Base-by-base conservation (phyloP, 2,797 vertebrate species). In the Tangara arthus region DNA sequence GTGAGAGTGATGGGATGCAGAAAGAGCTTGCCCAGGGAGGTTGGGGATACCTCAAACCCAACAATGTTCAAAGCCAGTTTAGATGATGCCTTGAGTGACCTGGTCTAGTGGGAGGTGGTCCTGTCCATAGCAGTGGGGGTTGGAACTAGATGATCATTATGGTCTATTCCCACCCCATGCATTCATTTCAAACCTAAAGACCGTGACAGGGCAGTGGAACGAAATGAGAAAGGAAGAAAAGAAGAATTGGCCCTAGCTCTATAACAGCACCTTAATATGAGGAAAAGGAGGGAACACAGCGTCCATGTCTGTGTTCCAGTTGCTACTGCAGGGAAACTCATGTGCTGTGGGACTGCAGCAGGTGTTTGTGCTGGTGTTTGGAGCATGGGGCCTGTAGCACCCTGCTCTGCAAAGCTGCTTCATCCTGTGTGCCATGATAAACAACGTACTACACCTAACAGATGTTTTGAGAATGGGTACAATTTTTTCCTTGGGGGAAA, bases 251-350 rank as follows among this genome's bases (percentile, higher is more conserved):
- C 5, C 7, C 2, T 7, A 9, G 8, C 6, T 60, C 17, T 32
- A 4, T 23, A 41, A 69, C 9, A 77, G 9, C 26, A 15, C 6
- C n/a, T 46, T 23, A 52, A 37, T 28, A 4, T 17, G 64, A 76
- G 50, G 8, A 26, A 32, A 61, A 61, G 28, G 53, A 66, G 21
- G 17, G 23, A 65, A 16, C 9, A 30, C 10, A 13, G 0, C 0
- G 6, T 50, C 35, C 2, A 4, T 11, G 5, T 5, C 16, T 49
- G 7, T 11, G 15, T 78, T 26, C 28, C 1, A 0, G 2, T 15
- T 53, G 49, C 15, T 56, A 14, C 44, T 20, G 23, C 1, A 2
- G 15, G 8, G 17, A 63, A 24, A 8, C 2, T n/a, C 0, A 0
- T 23, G 42, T 15, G 19, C 28, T 46, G 4, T 41, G 24, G 13